phyloP scores from a whole-genome alignment of 2,797 vertebrate species.

The Lutjanus campechanus region DNA sequence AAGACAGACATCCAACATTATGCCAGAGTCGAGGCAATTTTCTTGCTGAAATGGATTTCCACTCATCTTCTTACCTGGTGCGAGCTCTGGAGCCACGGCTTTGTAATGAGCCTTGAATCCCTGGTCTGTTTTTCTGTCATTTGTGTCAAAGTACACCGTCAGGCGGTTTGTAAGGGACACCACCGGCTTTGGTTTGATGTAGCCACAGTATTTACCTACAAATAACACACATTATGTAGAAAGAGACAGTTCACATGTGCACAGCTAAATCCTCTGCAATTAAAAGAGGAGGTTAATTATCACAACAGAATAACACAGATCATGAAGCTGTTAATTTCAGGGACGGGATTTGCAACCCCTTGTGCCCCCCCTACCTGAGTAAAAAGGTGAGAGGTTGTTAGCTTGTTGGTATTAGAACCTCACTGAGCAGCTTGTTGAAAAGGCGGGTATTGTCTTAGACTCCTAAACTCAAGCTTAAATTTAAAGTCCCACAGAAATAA shows the following conservation, averaged over 20 bases:
- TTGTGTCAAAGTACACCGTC: conserved; percentile 82
- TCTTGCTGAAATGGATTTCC: conserved; percentile 39
- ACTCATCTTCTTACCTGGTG: conserved; percentile 72
- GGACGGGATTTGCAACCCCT: no score
- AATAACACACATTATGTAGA: not conserved
- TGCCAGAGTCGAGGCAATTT: conserved; percentile 27
- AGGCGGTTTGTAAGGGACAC: conserved; percentile 83
- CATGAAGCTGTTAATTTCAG: no score
- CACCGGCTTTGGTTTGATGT: conserved; percentile 73
- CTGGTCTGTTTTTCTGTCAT: conserved; percentile 76
- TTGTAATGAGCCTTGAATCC: conserved; percentile 86
- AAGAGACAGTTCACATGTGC: not conserved
- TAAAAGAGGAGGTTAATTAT: not conserved
- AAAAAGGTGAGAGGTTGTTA: no score
- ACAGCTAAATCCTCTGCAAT: not conserved
- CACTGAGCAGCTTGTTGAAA: no score
- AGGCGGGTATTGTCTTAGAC: no score
- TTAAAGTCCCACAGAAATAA: no score
- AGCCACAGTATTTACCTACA: conserved; percentile 85
- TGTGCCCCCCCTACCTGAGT: no score
- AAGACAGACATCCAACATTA: conserved; percentile 40
- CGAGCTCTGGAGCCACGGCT: conserved; percentile 73
- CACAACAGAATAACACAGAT: not conserved
- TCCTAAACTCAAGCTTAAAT: no score
- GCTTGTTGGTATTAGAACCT: no score